Evolutionary conservation across 2,888 invertebrate species (phyloP).

Genomic region (Tupiocoris notatus): DNA sequence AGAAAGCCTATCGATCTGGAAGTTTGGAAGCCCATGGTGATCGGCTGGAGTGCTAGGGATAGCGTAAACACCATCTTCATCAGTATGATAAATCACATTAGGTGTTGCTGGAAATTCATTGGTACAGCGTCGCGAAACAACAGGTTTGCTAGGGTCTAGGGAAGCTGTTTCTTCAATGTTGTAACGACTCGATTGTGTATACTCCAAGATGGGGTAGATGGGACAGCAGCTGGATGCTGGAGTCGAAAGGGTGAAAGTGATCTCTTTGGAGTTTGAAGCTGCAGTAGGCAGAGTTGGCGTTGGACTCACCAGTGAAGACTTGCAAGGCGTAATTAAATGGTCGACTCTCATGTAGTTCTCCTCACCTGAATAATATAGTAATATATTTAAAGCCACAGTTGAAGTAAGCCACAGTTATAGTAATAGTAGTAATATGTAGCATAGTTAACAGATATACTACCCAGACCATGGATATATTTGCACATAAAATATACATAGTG

Average conservation of each 20-base stretch:
- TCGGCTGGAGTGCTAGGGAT: conserved; percentile 24
- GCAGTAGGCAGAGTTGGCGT: not conserved
- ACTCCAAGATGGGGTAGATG: conserved; percentile 27
- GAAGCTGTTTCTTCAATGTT: not conserved
- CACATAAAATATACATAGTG: too few species aligned
- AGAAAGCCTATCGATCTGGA: not conserved
- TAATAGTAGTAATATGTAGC: too few species aligned
- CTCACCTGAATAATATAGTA: not conserved
- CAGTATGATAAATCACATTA: not conserved
- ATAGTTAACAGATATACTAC: too few species aligned
- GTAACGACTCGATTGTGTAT: not conserved
- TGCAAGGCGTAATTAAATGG: conserved; percentile 9
- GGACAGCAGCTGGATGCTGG: not conserved
- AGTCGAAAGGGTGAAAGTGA: not conserved
- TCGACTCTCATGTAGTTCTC: conserved; percentile 1
- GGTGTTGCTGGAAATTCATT: not conserved
- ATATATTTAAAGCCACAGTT: too few species aligned
- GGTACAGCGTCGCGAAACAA: not conserved
- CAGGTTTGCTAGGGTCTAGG: not conserved
- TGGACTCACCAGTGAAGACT: conserved; percentile 11
- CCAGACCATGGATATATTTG: too few species aligned
- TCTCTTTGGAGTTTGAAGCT: not conserved
- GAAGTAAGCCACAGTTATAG: too few species aligned
- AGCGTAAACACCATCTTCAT: conserved; percentile 25
- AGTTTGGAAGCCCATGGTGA: too few species aligned